phyloP scores from a whole-genome alignment of 2,113 vertebrate species.

The Osmerus mordax region DNA sequence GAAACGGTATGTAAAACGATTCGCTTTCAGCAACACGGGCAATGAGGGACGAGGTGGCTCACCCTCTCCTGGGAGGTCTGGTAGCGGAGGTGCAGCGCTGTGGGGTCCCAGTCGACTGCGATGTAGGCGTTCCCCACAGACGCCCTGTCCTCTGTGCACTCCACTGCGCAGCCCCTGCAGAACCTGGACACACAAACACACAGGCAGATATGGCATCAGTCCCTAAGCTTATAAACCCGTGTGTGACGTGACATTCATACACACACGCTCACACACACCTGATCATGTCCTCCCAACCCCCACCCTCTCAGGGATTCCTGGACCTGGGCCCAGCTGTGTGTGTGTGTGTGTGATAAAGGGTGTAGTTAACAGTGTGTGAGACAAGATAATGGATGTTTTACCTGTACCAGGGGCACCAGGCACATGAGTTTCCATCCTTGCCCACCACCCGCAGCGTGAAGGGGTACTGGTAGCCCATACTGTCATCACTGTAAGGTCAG shows the following conservation, averaged over 20 bases:
- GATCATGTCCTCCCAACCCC: not conserved
- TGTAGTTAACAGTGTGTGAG: not conserved
- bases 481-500: conserved; percentile 86
- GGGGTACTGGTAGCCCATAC: conserved; percentile 98
- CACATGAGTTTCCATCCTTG: conserved; percentile 94
- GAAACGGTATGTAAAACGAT: too few relatives aligned
- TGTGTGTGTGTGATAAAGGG: conserved; percentile 1
- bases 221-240: not conserved
- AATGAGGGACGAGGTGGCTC: conserved; percentile 37
- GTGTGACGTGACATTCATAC: not conserved
- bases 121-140: conserved; percentile 89
- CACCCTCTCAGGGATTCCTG: not conserved
- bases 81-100: conserved; percentile 94
- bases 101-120: conserved; percentile 99
- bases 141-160: conserved; percentile 87
- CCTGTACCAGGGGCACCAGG: conserved; percentile 99
- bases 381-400: conserved; percentile 56
- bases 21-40: too few relatives aligned
- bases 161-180: conserved; percentile 91
- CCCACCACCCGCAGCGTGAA: conserved; percentile 94
- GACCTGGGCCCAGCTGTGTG: not conserved
- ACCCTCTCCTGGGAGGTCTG: conserved; percentile 98
- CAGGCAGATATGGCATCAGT: not conserved
- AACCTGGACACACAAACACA: conserved; percentile 72
- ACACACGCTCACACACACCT: not conserved